A percentile compares a stretch with the other conserved stretches of the same genome.
Evolutionary conservation across 1,140 invertebrate species (phyloP).

Genomic region (Aphelenchoides avenae): DNA sequence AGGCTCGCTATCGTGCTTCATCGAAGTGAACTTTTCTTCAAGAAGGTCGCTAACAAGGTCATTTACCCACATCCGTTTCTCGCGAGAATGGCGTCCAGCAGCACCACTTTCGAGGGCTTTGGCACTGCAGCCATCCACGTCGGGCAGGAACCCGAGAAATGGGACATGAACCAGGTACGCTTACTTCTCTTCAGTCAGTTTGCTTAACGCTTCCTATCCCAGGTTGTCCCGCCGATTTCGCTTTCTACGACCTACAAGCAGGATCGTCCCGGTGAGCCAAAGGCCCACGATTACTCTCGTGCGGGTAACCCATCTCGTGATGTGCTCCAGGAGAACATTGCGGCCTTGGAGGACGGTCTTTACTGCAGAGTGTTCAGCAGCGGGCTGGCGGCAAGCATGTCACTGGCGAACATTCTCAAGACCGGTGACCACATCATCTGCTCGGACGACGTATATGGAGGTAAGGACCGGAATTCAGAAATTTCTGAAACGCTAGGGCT

Average conservation of each 20-base stretch:
- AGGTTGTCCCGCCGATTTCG: slow-evolving; percentile 84
- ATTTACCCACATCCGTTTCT: too few relatives aligned
- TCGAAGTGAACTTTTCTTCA: too few relatives aligned
- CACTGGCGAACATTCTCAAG: slow-evolving; percentile 72
- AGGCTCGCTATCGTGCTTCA: too few relatives aligned
- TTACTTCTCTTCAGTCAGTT: not conserved
- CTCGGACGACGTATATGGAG: slow-evolving; percentile 92
- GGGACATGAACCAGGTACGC: slow-evolving; percentile 35
- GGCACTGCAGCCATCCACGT: slow-evolving; percentile 27
- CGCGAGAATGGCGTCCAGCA: not conserved
- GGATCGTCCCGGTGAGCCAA: slow-evolving; percentile 72
- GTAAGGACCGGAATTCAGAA: too few relatives aligned
- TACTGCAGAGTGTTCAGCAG: slow-evolving; percentile 68
- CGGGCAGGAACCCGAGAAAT: slow-evolving; percentile 19
- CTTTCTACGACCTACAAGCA: slow-evolving; percentile 91
- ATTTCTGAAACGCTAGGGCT: not conserved
- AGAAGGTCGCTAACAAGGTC: too few relatives aligned
- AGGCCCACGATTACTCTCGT: slow-evolving; percentile 65
- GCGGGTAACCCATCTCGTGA: slow-evolving; percentile 84
- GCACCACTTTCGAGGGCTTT: slow-evolving; percentile 7
- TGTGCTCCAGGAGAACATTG: slow-evolving; percentile 80
- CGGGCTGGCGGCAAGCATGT: slow-evolving; percentile 78
- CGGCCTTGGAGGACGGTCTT: slow-evolving; percentile 81
- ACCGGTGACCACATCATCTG: slow-evolving; percentile 84
- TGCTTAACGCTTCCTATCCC: slow-evolving; percentile 51